Conservation (phyloP, 2,113 vertebrate species). For the Clupea harengus region DNA sequence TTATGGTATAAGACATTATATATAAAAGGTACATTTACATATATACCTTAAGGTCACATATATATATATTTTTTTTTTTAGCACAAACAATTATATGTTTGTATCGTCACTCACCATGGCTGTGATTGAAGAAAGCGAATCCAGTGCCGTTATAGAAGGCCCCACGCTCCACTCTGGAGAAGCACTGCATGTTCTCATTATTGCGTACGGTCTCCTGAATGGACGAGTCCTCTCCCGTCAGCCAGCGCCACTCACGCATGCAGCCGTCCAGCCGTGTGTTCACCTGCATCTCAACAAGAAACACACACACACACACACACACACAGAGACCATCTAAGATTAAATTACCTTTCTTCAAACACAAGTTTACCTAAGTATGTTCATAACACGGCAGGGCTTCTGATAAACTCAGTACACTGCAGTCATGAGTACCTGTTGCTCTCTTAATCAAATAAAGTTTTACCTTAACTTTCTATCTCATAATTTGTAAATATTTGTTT, state of each 20-base stretch:
- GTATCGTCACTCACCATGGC: slow-evolving; percentile 70
- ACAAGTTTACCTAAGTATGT: neutral
- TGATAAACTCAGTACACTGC: neutral
- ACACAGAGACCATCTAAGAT: neutral
- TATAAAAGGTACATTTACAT: no score
- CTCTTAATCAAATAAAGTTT: no score
- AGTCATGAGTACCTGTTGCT: no score
- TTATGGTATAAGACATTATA: no score
- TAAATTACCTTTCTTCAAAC: neutral
- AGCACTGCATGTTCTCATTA: slow-evolving; percentile 91
- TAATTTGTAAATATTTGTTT: no score
- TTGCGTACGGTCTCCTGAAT: slow-evolving; percentile 84
- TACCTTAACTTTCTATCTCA: no score
- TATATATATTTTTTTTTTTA: no score
- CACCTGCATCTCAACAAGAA: slow-evolving; percentile 67
- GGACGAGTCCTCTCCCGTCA: slow-evolving; percentile 84
- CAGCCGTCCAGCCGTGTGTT: slow-evolving; percentile 94
- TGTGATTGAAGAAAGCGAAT: slow-evolving; percentile 82
- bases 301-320: slow-evolving; percentile 7
- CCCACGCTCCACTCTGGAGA: slow-evolving; percentile 75
- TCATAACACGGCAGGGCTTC: neutral
- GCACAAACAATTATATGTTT: neutral
- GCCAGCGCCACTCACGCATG: slow-evolving; percentile 90
- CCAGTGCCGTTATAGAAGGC: slow-evolving; percentile 86
- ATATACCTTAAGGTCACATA: no score